Evolutionary conservation across 2,113 vertebrate species (phyloP).

Genomic region (Centrocercus urophasianus): DNA sequence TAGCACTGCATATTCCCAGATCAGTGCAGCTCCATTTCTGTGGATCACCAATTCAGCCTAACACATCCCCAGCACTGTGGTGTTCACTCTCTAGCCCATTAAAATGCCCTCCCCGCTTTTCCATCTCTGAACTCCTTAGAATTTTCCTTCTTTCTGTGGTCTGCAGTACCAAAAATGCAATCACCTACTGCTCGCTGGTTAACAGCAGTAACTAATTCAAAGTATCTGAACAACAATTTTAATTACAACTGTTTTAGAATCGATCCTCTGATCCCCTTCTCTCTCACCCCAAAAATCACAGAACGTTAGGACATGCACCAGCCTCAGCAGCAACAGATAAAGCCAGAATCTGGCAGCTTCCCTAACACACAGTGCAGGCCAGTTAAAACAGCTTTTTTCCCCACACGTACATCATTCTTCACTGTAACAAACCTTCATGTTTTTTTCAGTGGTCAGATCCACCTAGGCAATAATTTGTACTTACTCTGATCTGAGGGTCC

Average conservation of each 20-base stretch:
- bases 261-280: background rate
- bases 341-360: conserved; percentile 51
- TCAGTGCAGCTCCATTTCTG: conserved; percentile 32
- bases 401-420: background rate
- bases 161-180: conserved; percentile 44
- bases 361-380: conserved; percentile 49
- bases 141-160: conserved; percentile 28
- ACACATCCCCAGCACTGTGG: conserved; percentile 43
- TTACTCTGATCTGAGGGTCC: conserved; percentile 88
- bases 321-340: conserved; percentile 70
- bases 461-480: conserved; percentile 74
- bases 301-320: conserved; percentile 7
- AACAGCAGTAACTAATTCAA: conserved; percentile 70
- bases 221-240: conserved; percentile 56
- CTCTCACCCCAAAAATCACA: background rate
- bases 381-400: conserved; percentile 48
- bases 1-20: conserved; percentile 49
- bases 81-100: conserved; percentile 45
- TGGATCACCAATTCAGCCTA: conserved; percentile 49
- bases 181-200: conserved; percentile 16
- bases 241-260: conserved; percentile 10
- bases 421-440: conserved; percentile 31
- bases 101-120: conserved; percentile 10
- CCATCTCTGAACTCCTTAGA: conserved; percentile 36
- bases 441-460: conserved; percentile 30